These are phyloP conservation scores for Iguana delicatissima DNA, from an alignment of 2,797 vertebrate species.

Conservation along the genomic window DNA sequence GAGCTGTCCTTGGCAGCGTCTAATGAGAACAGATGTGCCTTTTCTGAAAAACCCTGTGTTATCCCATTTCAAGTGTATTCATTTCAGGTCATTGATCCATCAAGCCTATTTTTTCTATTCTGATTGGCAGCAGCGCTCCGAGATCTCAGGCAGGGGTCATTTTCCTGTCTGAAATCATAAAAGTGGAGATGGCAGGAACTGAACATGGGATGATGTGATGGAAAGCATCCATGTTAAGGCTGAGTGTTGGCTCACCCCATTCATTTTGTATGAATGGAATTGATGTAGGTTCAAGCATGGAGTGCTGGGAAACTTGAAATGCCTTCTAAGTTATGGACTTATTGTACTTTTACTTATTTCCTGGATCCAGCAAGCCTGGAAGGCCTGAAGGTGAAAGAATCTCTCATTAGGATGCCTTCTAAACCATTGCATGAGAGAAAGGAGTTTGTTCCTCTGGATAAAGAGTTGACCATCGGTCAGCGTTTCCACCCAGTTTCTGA, in stretches of 20 bases:
- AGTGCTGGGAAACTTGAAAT: slow-evolving; percentile 72
- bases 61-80: background rate
- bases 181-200: background rate
- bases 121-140: background rate
- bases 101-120: background rate
- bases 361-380: background rate
- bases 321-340: slow-evolving; percentile 61
- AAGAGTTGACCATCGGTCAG: slow-evolving; percentile 26
- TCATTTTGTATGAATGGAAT: slow-evolving; percentile 53
- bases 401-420: background rate
- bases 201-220: background rate
- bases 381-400: background rate
- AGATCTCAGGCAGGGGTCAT: background rate
- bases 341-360: slow-evolving; percentile 62
- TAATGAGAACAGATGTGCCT: slow-evolving; percentile 80
- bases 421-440: slow-evolving; percentile 18
- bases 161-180: background rate
- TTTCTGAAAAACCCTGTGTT: background rate
- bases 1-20: slow-evolving; percentile 81
- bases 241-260: background rate
- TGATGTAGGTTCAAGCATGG: slow-evolving; percentile 60
- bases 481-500: slow-evolving; percentile 55
- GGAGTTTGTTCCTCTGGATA: slow-evolving; percentile 53
- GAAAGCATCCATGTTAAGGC: background rate
- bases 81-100: background rate